phyloP scores from a whole-genome alignment of 2,113 vertebrate genomes.

The Lethenteron reissneri region DNA sequence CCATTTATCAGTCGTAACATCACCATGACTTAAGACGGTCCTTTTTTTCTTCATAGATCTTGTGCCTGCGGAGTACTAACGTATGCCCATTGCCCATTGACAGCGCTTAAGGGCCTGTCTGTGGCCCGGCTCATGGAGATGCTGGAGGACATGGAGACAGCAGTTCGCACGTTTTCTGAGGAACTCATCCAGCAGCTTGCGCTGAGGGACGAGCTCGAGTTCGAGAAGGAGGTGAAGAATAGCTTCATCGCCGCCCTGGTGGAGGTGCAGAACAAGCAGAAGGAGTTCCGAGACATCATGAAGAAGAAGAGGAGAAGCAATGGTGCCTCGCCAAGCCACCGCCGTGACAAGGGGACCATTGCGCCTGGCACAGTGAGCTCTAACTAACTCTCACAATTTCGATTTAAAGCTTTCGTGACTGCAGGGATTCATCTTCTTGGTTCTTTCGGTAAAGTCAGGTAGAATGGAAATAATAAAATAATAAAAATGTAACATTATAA shows the following conservation, averaged over 20 bases:
- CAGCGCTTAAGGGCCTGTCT: conserved; percentile 52
- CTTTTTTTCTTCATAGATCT: too few species aligned
- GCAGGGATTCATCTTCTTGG: too few species aligned
- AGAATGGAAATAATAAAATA: too few species aligned
- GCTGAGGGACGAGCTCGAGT: conserved; percentile 58
- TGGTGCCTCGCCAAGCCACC: conserved; percentile 14
- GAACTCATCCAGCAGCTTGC: conserved; percentile 64
- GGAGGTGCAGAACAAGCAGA: conserved; percentile 77
- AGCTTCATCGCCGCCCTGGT: conserved; percentile 68
- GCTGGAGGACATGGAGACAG: conserved; percentile 39
- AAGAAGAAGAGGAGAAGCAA: conserved; percentile 56
- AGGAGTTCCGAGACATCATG: conserved; percentile 52
- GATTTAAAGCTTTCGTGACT: too few species aligned
- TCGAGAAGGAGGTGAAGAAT: conserved; percentile 84
- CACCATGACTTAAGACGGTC: too few species aligned
- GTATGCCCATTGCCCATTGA: too few species aligned
- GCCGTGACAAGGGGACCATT: conserved; percentile 2
- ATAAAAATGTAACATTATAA: too few species aligned
- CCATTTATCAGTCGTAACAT: too few species aligned
- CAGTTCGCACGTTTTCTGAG: conserved; percentile 53
- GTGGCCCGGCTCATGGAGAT: conserved; percentile 31
- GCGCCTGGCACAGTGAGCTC: neutral
- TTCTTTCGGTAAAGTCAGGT: too few species aligned
- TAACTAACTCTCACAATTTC: neutral
- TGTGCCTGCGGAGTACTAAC: too few species aligned